Evolutionary conservation across 2,113 vertebrate genomes (phyloP).

Genomic region (Peromyscus californicus): DNA sequence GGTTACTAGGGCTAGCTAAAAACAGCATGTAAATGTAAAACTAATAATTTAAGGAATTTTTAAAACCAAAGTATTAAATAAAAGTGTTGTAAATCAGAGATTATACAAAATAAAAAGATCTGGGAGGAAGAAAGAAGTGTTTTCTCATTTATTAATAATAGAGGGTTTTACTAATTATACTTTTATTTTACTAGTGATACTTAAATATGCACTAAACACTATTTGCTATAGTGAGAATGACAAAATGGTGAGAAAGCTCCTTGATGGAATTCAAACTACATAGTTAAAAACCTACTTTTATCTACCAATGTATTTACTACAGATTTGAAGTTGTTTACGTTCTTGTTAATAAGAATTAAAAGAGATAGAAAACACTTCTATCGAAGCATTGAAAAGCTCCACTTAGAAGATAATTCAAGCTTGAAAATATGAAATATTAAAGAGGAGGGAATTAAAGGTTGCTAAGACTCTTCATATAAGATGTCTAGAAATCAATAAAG

Average conservation of each 20-base stretch:
- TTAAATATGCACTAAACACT: neutral
- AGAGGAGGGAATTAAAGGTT: neutral
- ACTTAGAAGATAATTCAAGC: neutral
- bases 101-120: neutral
- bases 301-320: neutral
- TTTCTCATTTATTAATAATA: neutral
- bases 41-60: neutral
- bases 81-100: neutral
- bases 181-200: neutral
- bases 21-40: neutral
- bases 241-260: neutral
- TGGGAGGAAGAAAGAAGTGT: neutral
- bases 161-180: neutral
- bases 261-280: neutral
- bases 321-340: neutral
- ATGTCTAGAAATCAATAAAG: neutral
- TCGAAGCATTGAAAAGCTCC: neutral
- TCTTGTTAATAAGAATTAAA: neutral
- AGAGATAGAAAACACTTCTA: neutral
- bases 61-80: neutral
- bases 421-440: conserved; percentile 2
- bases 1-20: neutral
- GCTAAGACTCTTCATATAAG: neutral
- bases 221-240: neutral
- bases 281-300: neutral